Evolutionary conservation across 2,797 vertebrate species (phyloP), one percentile per base, ranked within the genome.

Genomic region (Melanotaenia trifasciata): DNA sequence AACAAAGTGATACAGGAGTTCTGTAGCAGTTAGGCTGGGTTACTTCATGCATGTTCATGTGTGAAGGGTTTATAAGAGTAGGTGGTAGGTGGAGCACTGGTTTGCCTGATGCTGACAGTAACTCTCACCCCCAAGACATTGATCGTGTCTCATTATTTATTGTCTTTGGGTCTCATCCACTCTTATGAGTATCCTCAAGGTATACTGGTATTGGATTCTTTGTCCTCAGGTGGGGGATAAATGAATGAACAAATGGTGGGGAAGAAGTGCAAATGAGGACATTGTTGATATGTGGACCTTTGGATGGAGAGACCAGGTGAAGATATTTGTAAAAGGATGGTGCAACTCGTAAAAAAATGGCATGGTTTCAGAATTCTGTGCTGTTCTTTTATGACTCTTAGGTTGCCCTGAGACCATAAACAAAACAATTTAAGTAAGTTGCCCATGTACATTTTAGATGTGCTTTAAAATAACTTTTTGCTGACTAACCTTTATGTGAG

Each of bases 121-220:
- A 57, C 58, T 72, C 61, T 28, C 62, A 64, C 69, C 71, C 50
- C 53, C 51, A 0, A 7, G 72, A 81, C 76, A 92, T 83, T 22
- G 35, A 87, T 89, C 79, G 81, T 26, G 32, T 58, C 51, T 81
- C 54, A 14, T 33, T 67, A 50, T 82, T 80, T 82, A 84, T 85
- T 84, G 77, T 79, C 74, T 72, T 58, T 71, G 56, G 59, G 68
- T 67, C 65, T 80, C 67, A 78, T 70, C 22, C 35, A 76, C 57
- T 59, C 54, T 51, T 76, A 59, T 8, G 16, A 72, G 57, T 84
- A 75, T 83, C 88, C 83, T 79, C 66, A 40, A 78, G 86, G 81
- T 81, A 85, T 58, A 33, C 35, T 54, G 56, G 54, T 88, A 85
- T 80, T 84, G 67, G 64, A 80, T 89, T 79, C 28, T 79, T 58